Base-by-base conservation (phyloP, 2,113 vertebrate species). In the Talpa occidentalis region DNA sequence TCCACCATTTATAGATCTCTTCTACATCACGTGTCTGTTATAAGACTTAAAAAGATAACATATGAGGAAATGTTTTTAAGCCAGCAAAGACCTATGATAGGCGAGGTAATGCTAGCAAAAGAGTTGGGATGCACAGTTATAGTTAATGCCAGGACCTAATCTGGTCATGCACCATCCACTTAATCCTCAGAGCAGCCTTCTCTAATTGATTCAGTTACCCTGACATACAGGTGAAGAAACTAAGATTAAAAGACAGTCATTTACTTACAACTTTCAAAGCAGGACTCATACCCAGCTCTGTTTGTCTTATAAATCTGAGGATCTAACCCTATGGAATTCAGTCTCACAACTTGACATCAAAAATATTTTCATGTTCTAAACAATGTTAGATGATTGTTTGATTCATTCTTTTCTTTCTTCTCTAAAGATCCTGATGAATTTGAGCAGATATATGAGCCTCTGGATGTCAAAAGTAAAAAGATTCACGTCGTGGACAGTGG, bases 391-490 rank as follows among this genome's bases (percentile, higher is more conserved):
- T 40, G 35, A 76, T 69, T 9, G 12, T 62, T 60, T 44, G 10
- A 89, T 76, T 78, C 4, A 54, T 60, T 94, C 37, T 84, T 32
- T 2, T 17, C 17, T 80, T 16, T 66, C 70, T 54, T 12, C 81
- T 79, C 24, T 79, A 84, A 89, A 99, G 99, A 99, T 97, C 99
- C 99, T 19, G 99, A 99, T 47, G 99, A 99, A 96, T 99, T 99
- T 98, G 99, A 99, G 77, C 98, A 97, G 67, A 99, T 99, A 94
- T 99, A 99, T 15, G 99, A 99, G 94, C 99, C 99, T 5, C 96
- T 99, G 93, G 99, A 99, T 70, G 99, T 99, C 94, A 99, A 99
- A 97, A 99, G 99, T 97, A 99, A 99, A 95, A 99, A 99, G 98
- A 99, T 99, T 94, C 99, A 99, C 2, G 97, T 99, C 0, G 99